Evolutionary conservation across 2,888 invertebrate genomes (phyloP).

Genomic region (Panopea generosa): DNA sequence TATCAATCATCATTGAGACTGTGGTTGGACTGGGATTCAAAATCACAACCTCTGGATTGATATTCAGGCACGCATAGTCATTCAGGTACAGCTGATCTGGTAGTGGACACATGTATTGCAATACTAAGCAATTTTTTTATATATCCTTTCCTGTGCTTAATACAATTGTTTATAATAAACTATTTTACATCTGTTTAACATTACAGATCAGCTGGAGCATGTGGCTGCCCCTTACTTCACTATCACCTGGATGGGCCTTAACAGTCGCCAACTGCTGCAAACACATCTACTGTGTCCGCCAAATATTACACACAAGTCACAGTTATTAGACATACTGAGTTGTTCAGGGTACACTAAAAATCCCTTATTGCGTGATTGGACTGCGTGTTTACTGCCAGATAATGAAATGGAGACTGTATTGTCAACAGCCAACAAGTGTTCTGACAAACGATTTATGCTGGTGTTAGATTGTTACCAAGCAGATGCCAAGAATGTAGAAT

Average conservation of each 20-base stretch:
- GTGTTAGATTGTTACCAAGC: slow-evolving; percentile 58
- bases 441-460: slow-evolving; percentile 47
- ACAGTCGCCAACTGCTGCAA: slow-evolving; percentile 32
- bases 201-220: slow-evolving; percentile 15
- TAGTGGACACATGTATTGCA: too few relatives aligned
- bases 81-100: too few relatives aligned
- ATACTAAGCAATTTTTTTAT: too few relatives aligned
- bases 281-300: slow-evolving; percentile 25
- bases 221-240: slow-evolving; percentile 30
- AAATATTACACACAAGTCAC: background rate
- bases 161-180: too few relatives aligned
- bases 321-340: slow-evolving; percentile 30
- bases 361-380: background rate
- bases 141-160: too few relatives aligned
- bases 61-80: too few relatives aligned
- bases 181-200: background rate
- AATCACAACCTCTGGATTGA: too few relatives aligned
- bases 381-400: background rate
- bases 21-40: too few relatives aligned
- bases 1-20: too few relatives aligned
- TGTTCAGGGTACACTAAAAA: slow-evolving; percentile 11
- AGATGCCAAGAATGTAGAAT: slow-evolving; percentile 32
- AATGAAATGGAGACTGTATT: slow-evolving; percentile 15
- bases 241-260: slow-evolving; percentile 49
- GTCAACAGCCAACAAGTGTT: slow-evolving; percentile 32